A percentile compares a stretch with the other conserved stretches of the same genome.
Conservation (phyloP, 2,888 invertebrate species). For the Phalangium opilio region DNA sequence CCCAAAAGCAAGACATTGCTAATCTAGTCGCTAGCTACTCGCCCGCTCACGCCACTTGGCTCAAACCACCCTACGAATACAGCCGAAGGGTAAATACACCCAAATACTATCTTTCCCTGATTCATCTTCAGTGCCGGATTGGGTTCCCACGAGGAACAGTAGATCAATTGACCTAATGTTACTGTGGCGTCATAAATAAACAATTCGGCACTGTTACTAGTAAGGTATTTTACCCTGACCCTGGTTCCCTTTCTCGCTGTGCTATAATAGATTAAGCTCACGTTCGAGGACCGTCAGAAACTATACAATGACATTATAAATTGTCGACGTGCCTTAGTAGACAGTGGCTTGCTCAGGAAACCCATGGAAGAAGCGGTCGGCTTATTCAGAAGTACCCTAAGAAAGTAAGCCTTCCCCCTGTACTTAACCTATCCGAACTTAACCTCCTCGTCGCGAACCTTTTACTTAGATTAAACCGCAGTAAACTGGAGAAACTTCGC, state of each 20-base stretch:
- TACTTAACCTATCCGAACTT: not conserved
- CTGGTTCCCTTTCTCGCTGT: not conserved
- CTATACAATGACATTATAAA: conserved; percentile 73
- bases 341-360: conserved; percentile 62
- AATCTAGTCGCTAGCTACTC: conserved; percentile 82
- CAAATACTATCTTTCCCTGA: too few relatives aligned
- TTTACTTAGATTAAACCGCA: conserved; percentile 48
- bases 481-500: conserved; percentile 52
- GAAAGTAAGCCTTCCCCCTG: conserved; percentile 38
- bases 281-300: conserved; percentile 71
- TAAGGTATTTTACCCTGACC: too few relatives aligned
- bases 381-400: conserved; percentile 73
- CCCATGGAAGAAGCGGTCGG: conserved; percentile 61
- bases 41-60: conserved; percentile 53
- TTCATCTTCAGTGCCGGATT: too few relatives aligned
- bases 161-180: too few relatives aligned
- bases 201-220: too few relatives aligned
- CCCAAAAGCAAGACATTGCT: conserved; percentile 78
- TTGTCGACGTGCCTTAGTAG: conserved; percentile 64
- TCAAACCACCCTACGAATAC: conserved; percentile 26
- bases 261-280: conserved; percentile 41
- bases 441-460: not conserved
- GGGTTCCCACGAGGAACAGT: too few relatives aligned
- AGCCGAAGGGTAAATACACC: conserved; percentile 17
- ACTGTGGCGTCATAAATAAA: too few relatives aligned